phyloP scores from a whole-genome alignment of 2,888 invertebrate genomes.

The Nebria salina region DNA sequence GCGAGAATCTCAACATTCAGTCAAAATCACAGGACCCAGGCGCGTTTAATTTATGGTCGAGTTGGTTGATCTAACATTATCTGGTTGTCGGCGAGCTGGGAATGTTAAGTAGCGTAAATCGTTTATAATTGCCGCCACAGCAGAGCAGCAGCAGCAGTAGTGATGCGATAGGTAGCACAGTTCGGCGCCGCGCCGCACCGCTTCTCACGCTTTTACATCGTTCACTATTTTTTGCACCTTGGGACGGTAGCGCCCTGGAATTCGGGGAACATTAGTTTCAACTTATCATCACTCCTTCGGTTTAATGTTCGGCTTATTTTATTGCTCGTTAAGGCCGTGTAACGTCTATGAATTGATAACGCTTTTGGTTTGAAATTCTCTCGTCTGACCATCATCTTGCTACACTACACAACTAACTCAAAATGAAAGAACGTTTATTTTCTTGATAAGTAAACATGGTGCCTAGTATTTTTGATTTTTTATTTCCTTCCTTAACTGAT shows the following conservation, averaged over 20 bases:
- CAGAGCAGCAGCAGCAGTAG: not conserved
- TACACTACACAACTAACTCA: not conserved
- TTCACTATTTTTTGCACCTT: constrained; percentile 50
- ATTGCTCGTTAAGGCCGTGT: constrained; percentile 45
- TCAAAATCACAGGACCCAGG: constrained; percentile 59
- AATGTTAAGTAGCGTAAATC: constrained; percentile 59
- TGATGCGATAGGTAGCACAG: constrained; percentile 51
- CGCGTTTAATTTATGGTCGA: constrained; percentile 62
- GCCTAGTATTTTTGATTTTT: not conserved
- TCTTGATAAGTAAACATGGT: constrained; percentile 9
- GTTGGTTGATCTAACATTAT: constrained; percentile 58
- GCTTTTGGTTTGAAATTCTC: constrained; percentile 26
- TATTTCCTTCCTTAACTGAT: not conserved
- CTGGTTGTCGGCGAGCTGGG: constrained; percentile 51
- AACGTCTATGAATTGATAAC: constrained; percentile 45
- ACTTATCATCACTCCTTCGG: constrained; percentile 57
- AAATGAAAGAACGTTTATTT: not conserved
- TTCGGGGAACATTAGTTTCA: constrained; percentile 60
- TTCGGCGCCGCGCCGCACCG: constrained; percentile 52
- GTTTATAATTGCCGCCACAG: constrained; percentile 58
- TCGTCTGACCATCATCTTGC: constrained; percentile 30
- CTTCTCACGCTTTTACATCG: constrained; percentile 55
- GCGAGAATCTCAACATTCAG: constrained; percentile 58
- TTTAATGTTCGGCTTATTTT: constrained; percentile 46
- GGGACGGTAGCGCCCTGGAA: constrained; percentile 57